Evolutionary conservation across 2,797 vertebrate species (phyloP).

Genomic region (Parauchenoglanis punctatus): DNA sequence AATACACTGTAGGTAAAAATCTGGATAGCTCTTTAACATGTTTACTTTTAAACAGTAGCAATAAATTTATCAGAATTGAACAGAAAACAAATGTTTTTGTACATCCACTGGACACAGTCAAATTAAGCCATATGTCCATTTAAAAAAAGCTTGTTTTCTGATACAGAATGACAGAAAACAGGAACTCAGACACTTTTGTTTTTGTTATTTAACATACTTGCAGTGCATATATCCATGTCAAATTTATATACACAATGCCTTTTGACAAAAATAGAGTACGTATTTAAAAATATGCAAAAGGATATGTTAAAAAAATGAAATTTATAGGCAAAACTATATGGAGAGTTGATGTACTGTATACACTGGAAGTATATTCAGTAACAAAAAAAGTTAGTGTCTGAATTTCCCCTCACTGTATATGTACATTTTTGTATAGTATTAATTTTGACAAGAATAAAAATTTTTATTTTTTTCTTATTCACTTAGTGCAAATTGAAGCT

Average conservation of each 20-base stretch:
- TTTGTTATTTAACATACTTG: neutral
- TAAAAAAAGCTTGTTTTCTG: neutral
- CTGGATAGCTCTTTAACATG: neutral
- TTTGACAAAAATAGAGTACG: neutral
- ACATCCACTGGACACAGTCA: neutral
- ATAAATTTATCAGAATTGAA: neutral
- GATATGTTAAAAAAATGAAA: neutral
- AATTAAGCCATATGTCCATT: neutral
- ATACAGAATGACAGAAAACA: neutral
- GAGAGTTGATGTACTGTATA: neutral
- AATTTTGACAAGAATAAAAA: no score
- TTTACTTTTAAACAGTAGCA: neutral
- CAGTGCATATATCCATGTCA: no score
- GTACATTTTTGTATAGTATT: neutral
- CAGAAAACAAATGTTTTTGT: no score
- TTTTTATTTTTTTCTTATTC: no score
- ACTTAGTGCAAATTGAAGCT: no score
- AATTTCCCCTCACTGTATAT: neutral
- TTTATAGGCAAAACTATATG: neutral
- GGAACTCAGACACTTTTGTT: neutral
- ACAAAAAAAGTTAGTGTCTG: neutral
- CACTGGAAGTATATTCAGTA: neutral
- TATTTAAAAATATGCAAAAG: neutral
- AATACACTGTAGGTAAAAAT: neutral
- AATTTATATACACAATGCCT: neutral